Conservation (phyloP, 2,113 vertebrate species). For the Saccopteryx bilineata region DNA sequence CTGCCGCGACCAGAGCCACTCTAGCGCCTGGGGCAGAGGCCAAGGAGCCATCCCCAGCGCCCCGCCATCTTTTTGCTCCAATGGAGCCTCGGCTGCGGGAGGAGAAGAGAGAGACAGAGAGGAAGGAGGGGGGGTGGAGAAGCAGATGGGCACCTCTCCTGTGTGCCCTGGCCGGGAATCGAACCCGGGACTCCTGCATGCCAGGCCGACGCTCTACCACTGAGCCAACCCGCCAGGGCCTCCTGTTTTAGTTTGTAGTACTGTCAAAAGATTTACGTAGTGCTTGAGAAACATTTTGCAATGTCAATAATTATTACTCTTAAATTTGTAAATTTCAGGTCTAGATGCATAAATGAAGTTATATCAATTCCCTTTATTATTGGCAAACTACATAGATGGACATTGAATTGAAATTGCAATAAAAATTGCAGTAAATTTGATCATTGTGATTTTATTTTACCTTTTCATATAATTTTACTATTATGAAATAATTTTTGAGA, state of each 20-base stretch:
- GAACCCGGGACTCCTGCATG: no score
- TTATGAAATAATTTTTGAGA: neutral
- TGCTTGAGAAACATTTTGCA: conserved; percentile 2
- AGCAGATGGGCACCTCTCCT: no score
- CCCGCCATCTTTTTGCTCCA: no score
- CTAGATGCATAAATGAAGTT: neutral
- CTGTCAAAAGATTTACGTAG: neutral
- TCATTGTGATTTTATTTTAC: conserved; percentile 23
- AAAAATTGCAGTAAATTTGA: conserved; percentile 34
- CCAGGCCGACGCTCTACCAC: no score
- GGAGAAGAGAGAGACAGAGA: no score
- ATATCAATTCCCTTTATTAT: neutral
- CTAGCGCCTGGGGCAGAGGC: no score
- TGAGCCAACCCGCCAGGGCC: no score
- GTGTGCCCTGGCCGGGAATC: no score
- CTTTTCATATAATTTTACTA: neutral
- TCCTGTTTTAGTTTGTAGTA: neutral
- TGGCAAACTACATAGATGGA: neutral
- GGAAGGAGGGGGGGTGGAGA: no score
- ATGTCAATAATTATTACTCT: conserved; percentile 20
- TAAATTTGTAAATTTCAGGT: neutral
- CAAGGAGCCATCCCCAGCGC: no score
- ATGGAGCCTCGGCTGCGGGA: no score
- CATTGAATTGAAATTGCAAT: neutral
- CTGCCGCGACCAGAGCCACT: no score